Conservation (phyloP, 2,797 vertebrate species). For the Mallotus villosus region DNA sequence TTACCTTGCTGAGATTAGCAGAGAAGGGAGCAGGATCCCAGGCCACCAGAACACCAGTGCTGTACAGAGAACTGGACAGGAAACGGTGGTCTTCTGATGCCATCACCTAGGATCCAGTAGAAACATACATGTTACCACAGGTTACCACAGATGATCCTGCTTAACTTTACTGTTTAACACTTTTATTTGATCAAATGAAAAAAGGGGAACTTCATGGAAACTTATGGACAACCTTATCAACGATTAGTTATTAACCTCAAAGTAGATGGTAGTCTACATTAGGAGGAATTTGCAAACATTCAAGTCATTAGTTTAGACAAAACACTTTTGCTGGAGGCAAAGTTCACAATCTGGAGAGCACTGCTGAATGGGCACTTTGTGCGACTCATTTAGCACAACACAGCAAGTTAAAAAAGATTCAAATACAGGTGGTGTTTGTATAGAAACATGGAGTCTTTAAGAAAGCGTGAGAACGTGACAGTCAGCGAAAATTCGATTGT, state of each 20-base stretch:
- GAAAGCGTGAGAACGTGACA: not conserved
- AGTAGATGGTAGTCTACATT: too few relatives aligned
- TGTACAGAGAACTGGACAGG: constrained; percentile 79
- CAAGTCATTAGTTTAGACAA: too few relatives aligned
- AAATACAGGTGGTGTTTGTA: not conserved
- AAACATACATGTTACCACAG: not conserved
- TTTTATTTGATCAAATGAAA: too few relatives aligned
- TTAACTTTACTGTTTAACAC: not conserved
- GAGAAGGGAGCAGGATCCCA: constrained; percentile 82
- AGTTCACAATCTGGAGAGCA: too few relatives aligned
- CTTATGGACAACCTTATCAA: too few relatives aligned
- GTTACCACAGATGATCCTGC: not conserved
- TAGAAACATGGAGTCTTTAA: not conserved
- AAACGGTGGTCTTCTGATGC: constrained; percentile 76
- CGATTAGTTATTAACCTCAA: too few relatives aligned
- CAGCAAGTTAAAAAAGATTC: not conserved
- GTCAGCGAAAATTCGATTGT: not conserved
- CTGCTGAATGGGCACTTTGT: too few relatives aligned
- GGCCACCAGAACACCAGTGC: constrained; percentile 74
- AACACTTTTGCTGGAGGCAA: too few relatives aligned
- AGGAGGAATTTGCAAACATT: too few relatives aligned
- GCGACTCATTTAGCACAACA: too few relatives aligned
- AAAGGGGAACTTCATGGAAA: too few relatives aligned
- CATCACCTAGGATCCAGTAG: constrained; percentile 69
- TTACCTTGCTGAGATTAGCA: constrained; percentile 74